Conservation (phyloP, 2,888 invertebrate genomes). For the Phortica okadai region DNA sequence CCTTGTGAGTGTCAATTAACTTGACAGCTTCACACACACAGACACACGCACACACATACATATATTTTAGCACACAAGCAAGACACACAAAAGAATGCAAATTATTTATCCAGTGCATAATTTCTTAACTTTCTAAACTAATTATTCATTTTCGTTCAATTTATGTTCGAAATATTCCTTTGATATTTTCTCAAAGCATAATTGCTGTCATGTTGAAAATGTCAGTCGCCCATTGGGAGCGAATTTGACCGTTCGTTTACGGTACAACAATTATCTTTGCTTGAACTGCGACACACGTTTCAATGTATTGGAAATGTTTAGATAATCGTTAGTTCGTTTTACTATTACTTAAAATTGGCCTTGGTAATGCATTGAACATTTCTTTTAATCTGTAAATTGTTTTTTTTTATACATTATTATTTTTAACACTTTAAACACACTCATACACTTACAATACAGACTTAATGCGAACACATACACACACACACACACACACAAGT, state of each 20-base stretch:
- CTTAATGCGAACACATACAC: constrained; percentile 36
- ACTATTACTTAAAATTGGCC: constrained; percentile 8
- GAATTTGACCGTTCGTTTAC: not conserved
- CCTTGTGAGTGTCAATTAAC: constrained; percentile 18
- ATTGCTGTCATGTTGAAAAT: constrained; percentile 59
- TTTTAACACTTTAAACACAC: constrained; percentile 41
- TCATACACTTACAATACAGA: constrained; percentile 36
- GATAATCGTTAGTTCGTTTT: constrained; percentile 29
- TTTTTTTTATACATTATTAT: constrained; percentile 1
- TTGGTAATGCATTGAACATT: not conserved
- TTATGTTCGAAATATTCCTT: constrained; percentile 29
- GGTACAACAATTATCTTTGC: not conserved
- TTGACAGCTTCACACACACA: constrained; percentile 33
- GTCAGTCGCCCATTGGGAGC: not conserved
- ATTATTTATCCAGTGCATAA: constrained; percentile 35
- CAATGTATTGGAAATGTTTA: constrained; percentile 16
- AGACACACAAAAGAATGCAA: not conserved
- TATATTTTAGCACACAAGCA: constrained; percentile 35
- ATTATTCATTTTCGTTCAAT: constrained; percentile 26
- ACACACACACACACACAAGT: not conserved
- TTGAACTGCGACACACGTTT: not conserved
- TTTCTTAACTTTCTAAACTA: constrained; percentile 37
- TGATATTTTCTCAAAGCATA: constrained; percentile 42
- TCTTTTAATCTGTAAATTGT: not conserved
- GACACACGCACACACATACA: constrained; percentile 32